Evolutionary conservation across 2,888 invertebrate species (phyloP).

Genomic region (Stenoptilia bipunctidactyla): DNA sequence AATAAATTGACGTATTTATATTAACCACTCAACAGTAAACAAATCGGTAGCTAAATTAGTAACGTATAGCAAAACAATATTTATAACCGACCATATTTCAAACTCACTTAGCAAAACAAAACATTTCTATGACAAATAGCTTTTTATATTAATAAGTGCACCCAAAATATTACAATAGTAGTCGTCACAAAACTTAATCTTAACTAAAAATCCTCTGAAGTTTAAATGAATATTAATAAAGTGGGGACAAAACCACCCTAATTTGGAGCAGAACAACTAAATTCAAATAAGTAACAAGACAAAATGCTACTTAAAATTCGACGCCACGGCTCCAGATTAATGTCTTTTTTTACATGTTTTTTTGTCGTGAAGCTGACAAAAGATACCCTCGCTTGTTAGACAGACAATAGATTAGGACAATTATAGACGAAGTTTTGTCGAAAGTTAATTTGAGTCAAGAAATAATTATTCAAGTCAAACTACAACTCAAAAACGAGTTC

Average conservation of each 20-base stretch:
- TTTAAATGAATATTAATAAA: conserved; percentile 34
- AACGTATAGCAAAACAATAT: conserved; percentile 28
- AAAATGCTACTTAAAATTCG: conserved; percentile 42
- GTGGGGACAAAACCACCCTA: conserved; percentile 38
- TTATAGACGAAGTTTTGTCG: conserved; percentile 59
- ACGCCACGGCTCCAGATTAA: conserved; percentile 41
- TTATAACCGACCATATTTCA: conserved; percentile 41
- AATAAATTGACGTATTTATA: no score
- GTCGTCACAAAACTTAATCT: conserved; percentile 33
- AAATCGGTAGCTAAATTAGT: background rate
- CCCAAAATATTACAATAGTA: conserved; percentile 45
- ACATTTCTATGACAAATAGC: conserved; percentile 41
- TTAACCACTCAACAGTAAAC: no score
- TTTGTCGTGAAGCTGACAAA: conserved; percentile 26
- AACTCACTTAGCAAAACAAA: conserved; percentile 31
- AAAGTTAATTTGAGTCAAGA: conserved; percentile 54
- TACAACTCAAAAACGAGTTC: no score
- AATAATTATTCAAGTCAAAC: conserved; percentile 18
- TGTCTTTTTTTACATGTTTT: conserved; percentile 30
- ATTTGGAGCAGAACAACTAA: conserved; percentile 27
- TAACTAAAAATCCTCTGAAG: conserved; percentile 42
- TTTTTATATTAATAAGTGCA: conserved; percentile 21
- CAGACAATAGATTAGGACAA: conserved; percentile 57
- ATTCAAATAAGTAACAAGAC: conserved; percentile 36
- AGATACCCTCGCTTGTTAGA: conserved; percentile 25